Base-by-base conservation (phyloP, 2,888 invertebrate species). In the Stenodera caucasica region DNA sequence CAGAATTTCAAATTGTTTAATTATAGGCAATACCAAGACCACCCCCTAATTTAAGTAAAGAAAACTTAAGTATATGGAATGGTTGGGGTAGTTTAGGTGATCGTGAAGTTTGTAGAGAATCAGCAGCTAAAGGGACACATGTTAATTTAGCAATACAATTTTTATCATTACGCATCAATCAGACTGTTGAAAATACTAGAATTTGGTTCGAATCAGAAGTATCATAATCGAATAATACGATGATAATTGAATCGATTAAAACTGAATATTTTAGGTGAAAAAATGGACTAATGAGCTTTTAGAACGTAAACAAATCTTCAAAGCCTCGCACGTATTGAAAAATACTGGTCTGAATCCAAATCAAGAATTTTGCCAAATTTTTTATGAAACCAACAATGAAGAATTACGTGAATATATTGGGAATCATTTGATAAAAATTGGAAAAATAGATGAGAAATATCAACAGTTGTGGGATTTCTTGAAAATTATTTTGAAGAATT, bases 91-190 rank as follows among this genome's bases (percentile, higher is more conserved):
- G 80, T 57, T 84, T 87, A 68, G 84, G 86, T 40, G 82, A 85
- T 32, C 81, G 85, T 72, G 88, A 89, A 78, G 85, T 89, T 49
- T 86, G 86, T 0, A 81, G 89, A 68, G 89, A 89, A 76, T 86
- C 89, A 12, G 88, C 87, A 30, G 85, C 86, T 1, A 89, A 89
- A 75, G 89, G 89, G 15, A 84, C 84, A 29, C 85, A 87, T 69
- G 83, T 88, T 50, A 79, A 81, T 33, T 76, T 88, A 57, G 88
- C 87, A 40, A 77, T 85, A 55, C 83, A 82, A 68, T 88, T 85
- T 77, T 77, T 89, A 18, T 82, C 84, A 68, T 76, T 77, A 45
- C 83, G 85, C 70, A 85, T 84, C 74, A 80, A 81, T 61, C 84
- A 85, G 80, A 81, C 78, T 64, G 77, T 83, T 58, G 74, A 80